Evolutionary conservation across 2,113 vertebrate species (phyloP).

Genomic region (Mirza zaza): DNA sequence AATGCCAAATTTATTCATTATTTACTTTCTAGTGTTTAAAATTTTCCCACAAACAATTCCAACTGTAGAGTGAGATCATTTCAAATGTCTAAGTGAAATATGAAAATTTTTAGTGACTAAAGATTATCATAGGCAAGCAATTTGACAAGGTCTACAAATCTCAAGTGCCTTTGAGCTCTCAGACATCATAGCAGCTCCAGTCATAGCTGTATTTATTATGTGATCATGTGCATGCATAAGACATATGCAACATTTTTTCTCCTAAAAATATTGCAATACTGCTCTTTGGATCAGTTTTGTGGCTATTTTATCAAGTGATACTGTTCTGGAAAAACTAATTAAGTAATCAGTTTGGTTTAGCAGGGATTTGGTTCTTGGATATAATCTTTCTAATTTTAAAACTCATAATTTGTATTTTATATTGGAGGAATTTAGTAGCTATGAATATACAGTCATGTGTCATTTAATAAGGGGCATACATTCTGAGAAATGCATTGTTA

Average conservation of each 20-base stretch:
- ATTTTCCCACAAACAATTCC: conserved; percentile 33
- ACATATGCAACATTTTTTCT: neutral
- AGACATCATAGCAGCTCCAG: neutral
- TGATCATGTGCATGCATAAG: neutral
- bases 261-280: neutral
- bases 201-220: conserved; percentile 38
- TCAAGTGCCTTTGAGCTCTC: conserved; percentile 49
- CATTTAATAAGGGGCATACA: neutral
- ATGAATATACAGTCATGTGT: neutral
- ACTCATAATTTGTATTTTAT: neutral
- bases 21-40: conserved; percentile 75
- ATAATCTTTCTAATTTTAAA: neutral
- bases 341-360: neutral
- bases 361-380: neutral
- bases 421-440: neutral
- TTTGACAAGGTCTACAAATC: conserved; percentile 68
- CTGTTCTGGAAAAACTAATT: neutral
- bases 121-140: conserved; percentile 65
- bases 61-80: conserved; percentile 66
- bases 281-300: neutral
- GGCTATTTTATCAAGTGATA: neutral
- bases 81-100: conserved; percentile 68
- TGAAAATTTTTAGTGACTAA: conserved; percentile 57
- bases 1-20: conserved; percentile 65
- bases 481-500: neutral